phyloP scores from a whole-genome alignment of 2,797 vertebrate species.

The Hirundo rustica region DNA sequence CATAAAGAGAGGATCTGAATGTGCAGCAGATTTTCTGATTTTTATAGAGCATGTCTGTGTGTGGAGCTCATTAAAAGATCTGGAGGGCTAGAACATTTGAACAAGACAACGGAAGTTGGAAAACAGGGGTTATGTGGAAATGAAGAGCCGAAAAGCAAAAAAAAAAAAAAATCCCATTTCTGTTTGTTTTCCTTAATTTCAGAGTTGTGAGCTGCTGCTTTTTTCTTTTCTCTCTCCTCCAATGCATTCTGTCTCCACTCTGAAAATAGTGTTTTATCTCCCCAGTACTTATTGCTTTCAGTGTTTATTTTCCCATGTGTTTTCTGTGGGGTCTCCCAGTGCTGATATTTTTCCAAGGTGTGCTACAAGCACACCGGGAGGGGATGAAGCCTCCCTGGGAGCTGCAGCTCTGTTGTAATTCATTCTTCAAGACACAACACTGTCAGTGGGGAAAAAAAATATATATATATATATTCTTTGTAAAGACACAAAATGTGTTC shows the following conservation, averaged over 20 bases:
- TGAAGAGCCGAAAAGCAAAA: not conserved
- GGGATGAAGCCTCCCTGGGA: not conserved
- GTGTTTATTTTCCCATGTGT: not conserved
- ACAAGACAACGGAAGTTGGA: not conserved
- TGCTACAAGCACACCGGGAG: fast-evolving
- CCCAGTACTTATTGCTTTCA: not conserved
- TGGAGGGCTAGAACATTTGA: not conserved
- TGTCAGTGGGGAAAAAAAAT: too few species aligned
- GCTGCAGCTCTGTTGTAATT: not conserved
- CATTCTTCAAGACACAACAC: not conserved
- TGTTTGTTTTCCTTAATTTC: not conserved
- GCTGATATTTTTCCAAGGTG: not conserved
- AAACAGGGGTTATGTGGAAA: not conserved
- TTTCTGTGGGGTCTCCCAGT: not conserved
- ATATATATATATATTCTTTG: not conserved
- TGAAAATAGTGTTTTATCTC: not conserved
- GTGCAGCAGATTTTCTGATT: not conserved
- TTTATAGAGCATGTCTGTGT: not conserved
- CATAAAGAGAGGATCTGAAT: fast-evolving
- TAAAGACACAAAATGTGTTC: not conserved
- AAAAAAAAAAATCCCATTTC: fast-evolving
- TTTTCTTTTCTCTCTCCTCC: not conserved
- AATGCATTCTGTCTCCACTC: not conserved
- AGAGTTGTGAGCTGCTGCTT: not conserved
- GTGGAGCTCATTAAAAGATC: not conserved